Percentiles rank a stretch among this genome's conserved stretches.
Evolutionary conservation across 2,888 invertebrate species (phyloP).

Genomic region (Elysia crispata): DNA sequence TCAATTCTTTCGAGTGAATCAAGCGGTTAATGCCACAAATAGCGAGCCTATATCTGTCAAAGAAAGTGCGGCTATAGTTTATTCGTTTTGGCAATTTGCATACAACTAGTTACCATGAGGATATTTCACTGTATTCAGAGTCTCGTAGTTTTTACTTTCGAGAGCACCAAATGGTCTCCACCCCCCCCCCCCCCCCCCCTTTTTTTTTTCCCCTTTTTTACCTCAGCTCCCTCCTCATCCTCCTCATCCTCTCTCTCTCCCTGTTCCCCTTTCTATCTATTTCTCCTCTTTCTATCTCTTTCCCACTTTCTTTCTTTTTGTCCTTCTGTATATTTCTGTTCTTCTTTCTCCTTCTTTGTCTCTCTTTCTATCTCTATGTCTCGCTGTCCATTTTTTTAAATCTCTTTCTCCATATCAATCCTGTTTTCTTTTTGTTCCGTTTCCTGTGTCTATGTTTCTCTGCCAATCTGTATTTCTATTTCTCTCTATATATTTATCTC

Average conservation of each 20-base stretch:
- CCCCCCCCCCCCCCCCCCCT: too few relatives aligned
- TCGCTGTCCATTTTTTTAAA: slow-evolving; percentile 9
- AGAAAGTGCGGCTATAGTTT: too few relatives aligned
- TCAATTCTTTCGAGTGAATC: too few relatives aligned
- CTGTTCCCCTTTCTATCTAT: slow-evolving; percentile 31
- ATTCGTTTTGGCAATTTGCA: too few relatives aligned
- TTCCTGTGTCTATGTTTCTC: neutral
- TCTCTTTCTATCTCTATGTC: slow-evolving; percentile 21
- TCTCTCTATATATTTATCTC: slow-evolving; percentile 17
- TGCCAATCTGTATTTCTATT: neutral
- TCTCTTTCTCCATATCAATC: slow-evolving; percentile 26
- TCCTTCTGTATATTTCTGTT: slow-evolving; percentile 3
- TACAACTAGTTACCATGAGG: too few relatives aligned
- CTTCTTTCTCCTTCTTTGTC: slow-evolving; percentile 11
- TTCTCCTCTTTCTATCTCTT: neutral
- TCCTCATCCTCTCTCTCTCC: neutral
- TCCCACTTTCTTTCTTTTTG: slow-evolving; percentile 9
- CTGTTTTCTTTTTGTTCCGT: neutral
- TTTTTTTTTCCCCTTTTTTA: neutral
- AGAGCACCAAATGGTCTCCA: too few relatives aligned
- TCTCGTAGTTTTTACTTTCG: too few relatives aligned
- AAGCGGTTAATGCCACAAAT: too few relatives aligned
- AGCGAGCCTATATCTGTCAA: too few relatives aligned
- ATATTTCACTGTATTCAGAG: too few relatives aligned
- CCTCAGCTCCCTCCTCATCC: neutral